These are phyloP conservation scores for Shinisaurus crocodilurus DNA, from an alignment of 2,113 vertebrate species.

Conservation along the genomic window DNA sequence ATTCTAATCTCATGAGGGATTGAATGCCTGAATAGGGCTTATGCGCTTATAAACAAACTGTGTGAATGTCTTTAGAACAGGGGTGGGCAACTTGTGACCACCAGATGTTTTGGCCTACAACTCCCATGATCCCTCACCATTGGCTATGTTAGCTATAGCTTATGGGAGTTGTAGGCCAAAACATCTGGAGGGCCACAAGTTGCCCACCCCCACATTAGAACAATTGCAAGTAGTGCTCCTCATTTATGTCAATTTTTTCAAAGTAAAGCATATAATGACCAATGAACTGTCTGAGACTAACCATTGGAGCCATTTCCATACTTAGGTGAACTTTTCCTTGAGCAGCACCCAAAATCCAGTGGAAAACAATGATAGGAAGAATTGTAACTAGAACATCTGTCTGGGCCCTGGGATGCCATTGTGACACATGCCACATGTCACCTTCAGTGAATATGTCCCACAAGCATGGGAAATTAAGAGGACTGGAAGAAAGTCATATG, in stretches of 20 bases:
- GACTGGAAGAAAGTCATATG: constrained; percentile 68
- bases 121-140: too few relatives aligned
- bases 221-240: background rate
- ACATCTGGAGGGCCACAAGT: too few relatives aligned
- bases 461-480: constrained; percentile 71
- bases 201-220: background rate
- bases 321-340: constrained; percentile 28
- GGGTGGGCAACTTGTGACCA: too few relatives aligned
- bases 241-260: background rate
- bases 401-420: constrained; percentile 65
- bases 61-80: too few relatives aligned
- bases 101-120: too few relatives aligned
- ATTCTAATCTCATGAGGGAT: background rate
- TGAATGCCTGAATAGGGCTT: background rate
- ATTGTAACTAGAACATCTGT: constrained; percentile 64
- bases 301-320: background rate
- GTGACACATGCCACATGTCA: constrained; percentile 67
- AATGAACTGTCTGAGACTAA: background rate
- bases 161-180: too few relatives aligned
- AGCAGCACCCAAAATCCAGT: constrained; percentile 31
- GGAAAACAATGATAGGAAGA: constrained; percentile 31
- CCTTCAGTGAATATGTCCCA: constrained; percentile 68
- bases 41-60: too few relatives aligned
- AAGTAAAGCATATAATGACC: background rate
- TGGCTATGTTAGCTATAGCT: too few relatives aligned